Evolutionary conservation across 1,140 invertebrate genomes (phyloP).

Genomic region (Drosophila prosaltans): DNA sequence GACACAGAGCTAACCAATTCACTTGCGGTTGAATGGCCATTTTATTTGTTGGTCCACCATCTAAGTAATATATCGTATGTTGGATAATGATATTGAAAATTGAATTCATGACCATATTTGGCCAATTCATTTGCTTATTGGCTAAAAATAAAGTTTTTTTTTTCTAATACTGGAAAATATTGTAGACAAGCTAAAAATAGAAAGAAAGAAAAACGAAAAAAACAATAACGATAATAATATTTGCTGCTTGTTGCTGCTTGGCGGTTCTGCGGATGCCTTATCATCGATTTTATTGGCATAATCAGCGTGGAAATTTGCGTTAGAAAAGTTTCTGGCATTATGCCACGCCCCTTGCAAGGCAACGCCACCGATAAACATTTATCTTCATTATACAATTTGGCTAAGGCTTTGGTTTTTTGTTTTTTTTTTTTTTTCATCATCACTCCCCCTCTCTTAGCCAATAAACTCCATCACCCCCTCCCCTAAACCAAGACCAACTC

Average conservation of each 20-base stretch:
- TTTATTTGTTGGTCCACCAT: constrained; percentile 31
- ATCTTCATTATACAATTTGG: constrained; percentile 79
- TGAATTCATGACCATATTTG: constrained; percentile 54
- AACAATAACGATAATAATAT: no score
- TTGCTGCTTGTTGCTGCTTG: constrained; percentile 52
- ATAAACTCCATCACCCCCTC: not conserved
- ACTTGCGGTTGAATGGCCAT: constrained; percentile 35
- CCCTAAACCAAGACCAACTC: constrained; percentile 19
- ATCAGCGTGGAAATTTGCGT: constrained; percentile 75
- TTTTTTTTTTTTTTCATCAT: not conserved
- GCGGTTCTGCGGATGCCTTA: constrained; percentile 39
- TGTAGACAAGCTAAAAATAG: constrained; percentile 3
- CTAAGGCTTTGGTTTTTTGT: constrained; percentile 9
- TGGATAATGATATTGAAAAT: constrained; percentile 32
- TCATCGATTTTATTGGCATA: constrained; percentile 80
- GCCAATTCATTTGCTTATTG: constrained; percentile 58
- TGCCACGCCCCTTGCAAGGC: constrained; percentile 54
- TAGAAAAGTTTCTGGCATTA: constrained; percentile 68
- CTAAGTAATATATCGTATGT: constrained; percentile 17
- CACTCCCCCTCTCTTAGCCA: not conserved
- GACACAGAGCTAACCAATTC: constrained; percentile 55
- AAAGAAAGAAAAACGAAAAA: not conserved
- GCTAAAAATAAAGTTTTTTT: constrained; percentile 37
- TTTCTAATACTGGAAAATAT: not conserved
- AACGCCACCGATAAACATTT: constrained; percentile 72